Conservation (phyloP, 1,140 invertebrate genomes). For the Euschistus heros region DNA sequence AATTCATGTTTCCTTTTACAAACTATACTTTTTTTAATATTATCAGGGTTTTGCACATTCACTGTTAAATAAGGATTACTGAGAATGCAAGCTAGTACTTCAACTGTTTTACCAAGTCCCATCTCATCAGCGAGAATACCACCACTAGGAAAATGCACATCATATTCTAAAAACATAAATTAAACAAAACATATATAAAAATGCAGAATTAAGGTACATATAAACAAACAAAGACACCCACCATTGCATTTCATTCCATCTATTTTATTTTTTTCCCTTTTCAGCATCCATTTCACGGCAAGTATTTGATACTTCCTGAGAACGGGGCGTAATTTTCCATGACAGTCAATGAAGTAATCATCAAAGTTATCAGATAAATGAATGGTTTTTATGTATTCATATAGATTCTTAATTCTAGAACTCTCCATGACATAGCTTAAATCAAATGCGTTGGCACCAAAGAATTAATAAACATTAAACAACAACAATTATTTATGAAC, state of each 20-base stretch:
- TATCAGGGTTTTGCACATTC: background rate
- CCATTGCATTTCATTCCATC: background rate
- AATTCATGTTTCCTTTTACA: slow-evolving; percentile 25
- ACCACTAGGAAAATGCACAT: slow-evolving; percentile 41
- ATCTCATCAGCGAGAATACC: slow-evolving; percentile 77
- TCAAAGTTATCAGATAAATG: background rate
- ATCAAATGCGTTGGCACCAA: background rate
- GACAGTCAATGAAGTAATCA: background rate
- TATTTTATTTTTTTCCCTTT: background rate
- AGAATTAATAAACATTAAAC: background rate
- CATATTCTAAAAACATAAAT: slow-evolving; percentile 16
- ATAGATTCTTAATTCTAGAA: background rate
- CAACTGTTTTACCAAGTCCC: slow-evolving; percentile 74
- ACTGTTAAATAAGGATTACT: slow-evolving; percentile 38
- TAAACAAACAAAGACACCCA: background rate
- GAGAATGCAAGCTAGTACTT: slow-evolving; percentile 58
- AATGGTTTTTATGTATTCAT: background rate
- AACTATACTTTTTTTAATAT: background rate
- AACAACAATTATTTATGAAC: background rate
- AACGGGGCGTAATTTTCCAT: background rate
- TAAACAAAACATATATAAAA: background rate
- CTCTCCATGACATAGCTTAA: background rate
- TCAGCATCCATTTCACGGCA: background rate
- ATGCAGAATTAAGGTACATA: background rate
- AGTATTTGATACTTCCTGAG: background rate